Percentiles rank a stretch among this genome's conserved stretches.
These are phyloP conservation scores for Monopis laevigella DNA, from an alignment of 2,888 invertebrate species.

Conservation along the genomic window DNA sequence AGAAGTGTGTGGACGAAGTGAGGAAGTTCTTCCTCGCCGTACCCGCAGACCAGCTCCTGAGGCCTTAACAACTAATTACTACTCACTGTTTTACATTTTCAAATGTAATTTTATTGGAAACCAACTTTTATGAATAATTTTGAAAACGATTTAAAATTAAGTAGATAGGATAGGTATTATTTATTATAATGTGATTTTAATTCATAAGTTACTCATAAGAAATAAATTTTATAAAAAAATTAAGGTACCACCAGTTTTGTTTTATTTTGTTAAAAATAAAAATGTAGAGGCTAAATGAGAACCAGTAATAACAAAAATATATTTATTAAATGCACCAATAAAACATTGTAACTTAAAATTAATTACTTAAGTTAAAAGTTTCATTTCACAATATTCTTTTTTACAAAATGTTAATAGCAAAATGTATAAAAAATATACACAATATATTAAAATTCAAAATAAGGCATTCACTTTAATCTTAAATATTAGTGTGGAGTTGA, in stretches of 20 bases:
- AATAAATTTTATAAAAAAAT: not conserved
- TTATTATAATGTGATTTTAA: slow-evolving; percentile 6
- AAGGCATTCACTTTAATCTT: no score
- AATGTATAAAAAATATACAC: no score
- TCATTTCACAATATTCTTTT: not conserved
- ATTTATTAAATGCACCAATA: slow-evolving; percentile 1
- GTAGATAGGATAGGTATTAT: no score
- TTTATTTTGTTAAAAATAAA: not conserved
- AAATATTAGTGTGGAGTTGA: not conserved
- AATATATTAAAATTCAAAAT: no score
- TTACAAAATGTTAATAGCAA: no score
- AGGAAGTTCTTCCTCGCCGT: slow-evolving; percentile 39
- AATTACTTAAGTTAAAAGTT: not conserved
- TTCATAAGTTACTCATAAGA: not conserved
- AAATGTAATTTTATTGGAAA: no score
- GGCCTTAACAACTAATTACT: slow-evolving; percentile 27
- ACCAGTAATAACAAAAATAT: not conserved
- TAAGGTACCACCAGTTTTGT: no score
- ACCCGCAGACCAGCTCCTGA: slow-evolving; percentile 35
- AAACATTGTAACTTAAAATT: not conserved
- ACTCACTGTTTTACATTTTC: no score
- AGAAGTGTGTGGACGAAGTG: slow-evolving; percentile 43
- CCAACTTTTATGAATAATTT: no score
- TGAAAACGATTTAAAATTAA: no score
- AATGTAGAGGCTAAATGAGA: not conserved